phyloP scores from a whole-genome alignment of 1,140 invertebrate genomes.

The Meloidogyne chitwoodi region DNA sequence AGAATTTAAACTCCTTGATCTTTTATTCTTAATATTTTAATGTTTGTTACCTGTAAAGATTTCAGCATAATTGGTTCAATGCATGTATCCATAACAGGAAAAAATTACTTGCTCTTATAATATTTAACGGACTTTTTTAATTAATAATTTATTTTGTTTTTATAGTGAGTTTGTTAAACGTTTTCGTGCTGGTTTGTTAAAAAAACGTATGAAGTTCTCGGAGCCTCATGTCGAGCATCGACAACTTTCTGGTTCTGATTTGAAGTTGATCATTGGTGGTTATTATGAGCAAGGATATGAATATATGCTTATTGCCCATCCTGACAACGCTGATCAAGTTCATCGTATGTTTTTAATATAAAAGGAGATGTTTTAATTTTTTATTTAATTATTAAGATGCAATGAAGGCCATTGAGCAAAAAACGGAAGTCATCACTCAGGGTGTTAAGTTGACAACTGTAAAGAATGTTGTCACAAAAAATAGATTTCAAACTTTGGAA shows the following conservation, averaged over 20 bases:
- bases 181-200: neutral
- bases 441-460: neutral
- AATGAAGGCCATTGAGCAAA: conserved; percentile 1
- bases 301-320: conserved; percentile 1
- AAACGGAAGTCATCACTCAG: conserved; percentile 4
- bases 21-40: no score
- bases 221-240: neutral
- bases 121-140: no score
- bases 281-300: neutral
- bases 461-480: neutral
- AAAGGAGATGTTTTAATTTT: neutral
- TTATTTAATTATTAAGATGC: neutral
- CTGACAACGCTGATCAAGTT: neutral
- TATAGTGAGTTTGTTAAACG: neutral
- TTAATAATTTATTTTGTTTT: neutral
- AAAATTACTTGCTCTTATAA: no score
- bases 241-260: neutral
- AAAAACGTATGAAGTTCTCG: neutral
- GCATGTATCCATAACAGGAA: no score
- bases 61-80: no score
- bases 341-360: neutral
- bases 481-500: neutral
- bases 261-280: neutral
- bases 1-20: no score
- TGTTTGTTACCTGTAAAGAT: no score